Evolutionary conservation across 2,888 invertebrate species (phyloP), one percentile per base, ranked within the genome.

Genomic region (Timema podura): DNA sequence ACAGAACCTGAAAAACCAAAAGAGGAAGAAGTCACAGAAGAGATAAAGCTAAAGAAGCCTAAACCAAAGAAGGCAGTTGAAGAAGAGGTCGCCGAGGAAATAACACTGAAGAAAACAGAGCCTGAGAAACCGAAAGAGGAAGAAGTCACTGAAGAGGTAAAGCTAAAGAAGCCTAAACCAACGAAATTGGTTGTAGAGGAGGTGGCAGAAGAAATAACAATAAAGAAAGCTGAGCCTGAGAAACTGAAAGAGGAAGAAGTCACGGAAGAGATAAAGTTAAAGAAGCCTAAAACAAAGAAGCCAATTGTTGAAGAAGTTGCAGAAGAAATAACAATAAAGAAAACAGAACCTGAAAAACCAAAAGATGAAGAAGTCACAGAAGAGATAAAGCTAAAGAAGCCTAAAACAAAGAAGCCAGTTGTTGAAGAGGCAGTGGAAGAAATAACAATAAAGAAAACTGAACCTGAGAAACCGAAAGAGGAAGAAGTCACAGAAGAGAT

Each of bases 21-120:
- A 51, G 15, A 68, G n/a, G 15, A 65, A 45, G 65, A 76, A 77
- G 84, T 85, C 72, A 85, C 86, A 64, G 86, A 88, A 79, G 88
- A 88, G 79, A 84, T 91, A 44, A 92, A 89, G 0, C 85, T 93
- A 16, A 91, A 91, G 78, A 91, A 90, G 79, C 86, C 88, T 5
- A 69, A 64, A 48, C 86, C 88, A 5, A 69, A 66, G 51, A 73
- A 57, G 15, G 15, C 72, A 45, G 47, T 68, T 16, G 30, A 79
- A 75, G 75, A 74, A 57, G 74, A 73, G 47, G 74, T 75, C 45
- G 73, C 79, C 5, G 79, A 80, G 75, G 81, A 82, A 64, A 78
- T 80, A 70, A 72, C 75, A 64, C n/a, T 76, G 70, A 76, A 77
- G 73, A 91, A 90, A 79, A 81, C 91, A 30, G 89, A 89, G 75